Percentiles rank a stretch among this genome's conserved stretches.
Conservation (phyloP, 2,113 vertebrate species). For the Corythornis madagascariensis region DNA sequence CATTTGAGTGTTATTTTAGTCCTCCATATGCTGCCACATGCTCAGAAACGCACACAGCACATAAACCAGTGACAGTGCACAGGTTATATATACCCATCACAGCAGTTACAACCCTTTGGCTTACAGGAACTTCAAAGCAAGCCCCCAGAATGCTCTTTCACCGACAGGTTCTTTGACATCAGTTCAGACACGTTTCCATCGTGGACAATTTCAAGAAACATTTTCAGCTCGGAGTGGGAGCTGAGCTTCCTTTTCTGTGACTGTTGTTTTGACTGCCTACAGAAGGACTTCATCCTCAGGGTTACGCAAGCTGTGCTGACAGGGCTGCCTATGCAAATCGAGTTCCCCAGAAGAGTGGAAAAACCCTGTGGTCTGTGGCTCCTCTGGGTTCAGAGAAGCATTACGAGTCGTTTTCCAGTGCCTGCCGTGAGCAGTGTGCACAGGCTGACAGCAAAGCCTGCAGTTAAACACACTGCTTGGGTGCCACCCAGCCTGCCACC, state of each 20-base stretch:
- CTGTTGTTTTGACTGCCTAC: not conserved
- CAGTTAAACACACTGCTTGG: not conserved
- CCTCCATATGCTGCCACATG: not conserved
- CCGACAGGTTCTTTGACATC: not conserved
- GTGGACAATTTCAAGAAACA: not conserved
- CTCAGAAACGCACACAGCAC: not conserved
- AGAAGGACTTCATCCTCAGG: constrained; percentile 18
- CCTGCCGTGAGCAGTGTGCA: not conserved
- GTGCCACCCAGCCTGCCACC: accelerated
- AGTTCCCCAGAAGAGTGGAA: constrained; percentile 77
- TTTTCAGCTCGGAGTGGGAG: not conserved
- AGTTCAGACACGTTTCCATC: not conserved
- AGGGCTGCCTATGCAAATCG: constrained; percentile 59
- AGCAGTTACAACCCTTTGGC: not conserved
- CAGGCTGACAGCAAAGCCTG: not conserved
- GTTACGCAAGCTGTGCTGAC: constrained; percentile 55
- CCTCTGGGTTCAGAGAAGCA: constrained; percentile 69
- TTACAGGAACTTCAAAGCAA: not conserved
- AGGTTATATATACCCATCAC: not conserved
- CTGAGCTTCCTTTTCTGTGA: not conserved
- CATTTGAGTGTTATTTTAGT: not conserved
- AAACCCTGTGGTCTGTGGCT: constrained; percentile 76
- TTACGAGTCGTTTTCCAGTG: constrained; percentile 34
- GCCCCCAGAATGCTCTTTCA: not conserved
- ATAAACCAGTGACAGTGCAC: not conserved